Evolutionary conservation across 2,888 invertebrate genomes (phyloP), one percentile per base, ranked within the genome.

Genomic region (Limnephilus rhombicus): DNA sequence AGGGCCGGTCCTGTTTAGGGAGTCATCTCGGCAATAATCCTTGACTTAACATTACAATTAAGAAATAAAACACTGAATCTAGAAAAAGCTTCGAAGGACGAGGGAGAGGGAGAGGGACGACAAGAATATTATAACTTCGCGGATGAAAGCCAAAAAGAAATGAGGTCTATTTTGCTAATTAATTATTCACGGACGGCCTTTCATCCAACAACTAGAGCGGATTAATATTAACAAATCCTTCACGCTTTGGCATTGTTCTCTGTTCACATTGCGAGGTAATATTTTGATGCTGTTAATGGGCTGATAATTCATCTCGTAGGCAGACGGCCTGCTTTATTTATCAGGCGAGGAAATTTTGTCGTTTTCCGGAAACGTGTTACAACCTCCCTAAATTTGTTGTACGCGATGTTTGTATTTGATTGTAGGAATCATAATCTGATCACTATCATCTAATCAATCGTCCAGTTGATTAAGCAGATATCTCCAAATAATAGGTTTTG

Each of bases 211-310:
- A 68, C 68, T 68, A 9, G 68, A n/a, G 68, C 68, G 24, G 68
- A 68, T 68, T 68, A 68, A 68, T 68, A 68, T 68, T n/a, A n/a
- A 68, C 68, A 68, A n/a, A 68, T 68, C 68, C n/a, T 68, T 68
- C 0, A 68, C 68, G 68, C 68, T 68, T 68, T 68, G n/a, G 9
- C 24, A 68, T 68, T 68, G 68, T n/a, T 68, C 24, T 24, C n/a
- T 68, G 68, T 24, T 68, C 68, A 68, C n/a, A n/a, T 68, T 7
- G 68, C n/a, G 24, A 68, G 68, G 68, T 68, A 68, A n/a, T 68
- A n/a, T 68, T 68, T 68, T 9, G 68, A 68, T 68, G 24, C 24
- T 2, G 68, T 68, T 68, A 68, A 68, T 24, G 24, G 24, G 68
- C 68, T 9, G 24, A 68, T 68, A 68, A 68, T 68, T 68, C 68